Conservation (phyloP, 2,888 invertebrate genomes). For the Noctua janthina region DNA sequence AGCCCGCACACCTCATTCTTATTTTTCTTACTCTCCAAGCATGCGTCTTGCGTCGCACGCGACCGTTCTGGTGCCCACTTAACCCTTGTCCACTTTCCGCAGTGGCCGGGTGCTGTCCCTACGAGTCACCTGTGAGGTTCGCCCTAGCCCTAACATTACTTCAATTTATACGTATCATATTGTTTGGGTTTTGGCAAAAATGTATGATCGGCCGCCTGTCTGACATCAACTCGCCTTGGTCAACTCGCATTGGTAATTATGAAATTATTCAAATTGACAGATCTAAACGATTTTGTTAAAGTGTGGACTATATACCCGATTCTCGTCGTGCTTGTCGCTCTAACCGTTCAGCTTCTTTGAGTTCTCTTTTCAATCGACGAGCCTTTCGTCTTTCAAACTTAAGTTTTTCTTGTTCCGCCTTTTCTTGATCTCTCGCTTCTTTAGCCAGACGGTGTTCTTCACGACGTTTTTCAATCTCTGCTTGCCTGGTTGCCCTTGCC, state of each 20-base stretch:
- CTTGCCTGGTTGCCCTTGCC: conserved; percentile 76
- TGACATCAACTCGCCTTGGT: background rate
- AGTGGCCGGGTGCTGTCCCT: too few species aligned
- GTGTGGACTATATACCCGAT: conserved; percentile 72
- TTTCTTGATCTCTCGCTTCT: conserved; percentile 77
- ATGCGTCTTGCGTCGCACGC: too few species aligned
- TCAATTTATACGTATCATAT: too few species aligned
- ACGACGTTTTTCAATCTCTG: conserved; percentile 73
- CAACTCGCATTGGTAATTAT: background rate
- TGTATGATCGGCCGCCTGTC: too few species aligned
- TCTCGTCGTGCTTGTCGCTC: conserved; percentile 81
- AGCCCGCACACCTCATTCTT: too few species aligned
- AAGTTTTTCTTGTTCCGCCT: conserved; percentile 74
- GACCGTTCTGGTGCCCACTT: too few species aligned
- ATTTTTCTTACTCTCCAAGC: too few species aligned
- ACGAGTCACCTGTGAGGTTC: too few species aligned
- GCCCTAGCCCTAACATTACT: too few species aligned
- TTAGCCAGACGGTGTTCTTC: conserved; percentile 76
- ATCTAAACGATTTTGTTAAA: background rate
- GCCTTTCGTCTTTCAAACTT: conserved; percentile 82
- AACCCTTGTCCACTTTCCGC: too few species aligned
- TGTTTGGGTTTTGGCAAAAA: too few species aligned
- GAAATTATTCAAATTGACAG: background rate
- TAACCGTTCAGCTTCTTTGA: conserved; percentile 75
- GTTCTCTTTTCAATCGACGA: conserved; percentile 80